Conservation (phyloP, 2,797 vertebrate species). For the Capromys pilorides region DNA sequence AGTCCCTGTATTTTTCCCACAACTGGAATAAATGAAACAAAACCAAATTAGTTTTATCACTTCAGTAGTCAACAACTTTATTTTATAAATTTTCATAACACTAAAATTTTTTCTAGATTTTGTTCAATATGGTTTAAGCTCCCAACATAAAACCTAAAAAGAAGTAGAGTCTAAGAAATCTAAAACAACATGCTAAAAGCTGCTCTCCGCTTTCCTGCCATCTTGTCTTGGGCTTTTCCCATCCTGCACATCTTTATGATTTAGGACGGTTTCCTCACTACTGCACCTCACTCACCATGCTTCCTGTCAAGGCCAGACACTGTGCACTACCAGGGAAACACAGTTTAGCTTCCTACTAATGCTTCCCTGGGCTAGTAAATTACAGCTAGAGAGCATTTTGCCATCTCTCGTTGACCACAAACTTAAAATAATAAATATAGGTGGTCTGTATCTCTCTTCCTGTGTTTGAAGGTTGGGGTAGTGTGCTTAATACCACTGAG, state of each 20-base stretch:
- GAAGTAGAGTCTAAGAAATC: not conserved
- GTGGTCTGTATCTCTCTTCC: not conserved
- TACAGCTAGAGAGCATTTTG: not conserved
- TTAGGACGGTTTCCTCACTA: not conserved
- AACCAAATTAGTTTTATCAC: not conserved
- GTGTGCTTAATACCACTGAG: conserved; percentile 8
- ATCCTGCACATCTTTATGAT: not conserved
- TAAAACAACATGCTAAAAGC: not conserved
- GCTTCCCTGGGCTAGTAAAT: not conserved
- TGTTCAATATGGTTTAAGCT: conserved; percentile 6
- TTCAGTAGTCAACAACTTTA: not conserved
- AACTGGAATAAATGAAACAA: not conserved
- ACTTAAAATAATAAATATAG: not conserved
- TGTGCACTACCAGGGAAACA: not conserved
- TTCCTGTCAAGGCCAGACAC: not conserved
- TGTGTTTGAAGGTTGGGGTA: not conserved
- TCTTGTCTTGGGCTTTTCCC: not conserved
- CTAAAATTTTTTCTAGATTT: not conserved
- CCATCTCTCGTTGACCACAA: not conserved
- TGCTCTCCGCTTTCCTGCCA: not conserved
- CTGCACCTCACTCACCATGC: not conserved
- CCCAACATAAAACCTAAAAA: not conserved
- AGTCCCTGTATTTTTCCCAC: not conserved
- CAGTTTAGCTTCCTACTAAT: not conserved
- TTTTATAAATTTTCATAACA: not conserved